phyloP scores from a whole-genome alignment of 2,113 vertebrate genomes.

The Zeus faber region DNA sequence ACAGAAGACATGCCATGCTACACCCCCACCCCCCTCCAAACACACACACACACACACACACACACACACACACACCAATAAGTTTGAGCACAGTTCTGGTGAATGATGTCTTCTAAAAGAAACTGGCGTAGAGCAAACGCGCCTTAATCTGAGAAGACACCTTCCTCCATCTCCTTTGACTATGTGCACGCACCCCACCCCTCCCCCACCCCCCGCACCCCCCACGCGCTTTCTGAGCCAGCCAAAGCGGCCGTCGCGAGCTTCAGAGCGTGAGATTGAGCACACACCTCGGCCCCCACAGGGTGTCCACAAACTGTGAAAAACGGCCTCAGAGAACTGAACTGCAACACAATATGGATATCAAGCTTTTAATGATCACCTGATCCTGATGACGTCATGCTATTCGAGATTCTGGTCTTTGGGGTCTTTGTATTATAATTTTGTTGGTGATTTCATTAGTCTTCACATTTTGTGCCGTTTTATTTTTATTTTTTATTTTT shows the following conservation, averaged over 20 bases:
- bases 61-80: slow-evolving; percentile 10
- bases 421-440: slow-evolving; percentile 46
- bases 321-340: not conserved
- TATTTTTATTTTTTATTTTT: slow-evolving; percentile 1
- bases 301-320: slow-evolving; percentile 30
- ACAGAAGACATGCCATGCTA: not conserved
- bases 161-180: too few relatives aligned
- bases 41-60: slow-evolving; percentile 16
- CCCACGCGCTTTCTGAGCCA: slow-evolving; percentile 61
- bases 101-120: not conserved
- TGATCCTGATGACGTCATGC: slow-evolving; percentile 1
- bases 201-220: not conserved
- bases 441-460: slow-evolving; percentile 34
- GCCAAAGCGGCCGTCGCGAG: slow-evolving; percentile 27
- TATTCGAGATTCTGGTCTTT: slow-evolving; percentile 20
- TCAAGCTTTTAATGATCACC: slow-evolving; percentile 19
- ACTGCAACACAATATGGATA: slow-evolving; percentile 4
- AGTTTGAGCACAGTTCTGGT: too few relatives aligned
- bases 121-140: not conserved
- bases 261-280: slow-evolving; percentile 28
- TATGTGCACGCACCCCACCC: too few relatives aligned
- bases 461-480: slow-evolving; percentile 29
- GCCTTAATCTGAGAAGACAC: too few relatives aligned
- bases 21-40: slow-evolving; percentile 31
- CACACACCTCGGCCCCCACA: slow-evolving; percentile 17